These are phyloP conservation scores for Nomada flava DNA, from an alignment of 2,888 invertebrate genomes.

Conservation along the genomic window DNA sequence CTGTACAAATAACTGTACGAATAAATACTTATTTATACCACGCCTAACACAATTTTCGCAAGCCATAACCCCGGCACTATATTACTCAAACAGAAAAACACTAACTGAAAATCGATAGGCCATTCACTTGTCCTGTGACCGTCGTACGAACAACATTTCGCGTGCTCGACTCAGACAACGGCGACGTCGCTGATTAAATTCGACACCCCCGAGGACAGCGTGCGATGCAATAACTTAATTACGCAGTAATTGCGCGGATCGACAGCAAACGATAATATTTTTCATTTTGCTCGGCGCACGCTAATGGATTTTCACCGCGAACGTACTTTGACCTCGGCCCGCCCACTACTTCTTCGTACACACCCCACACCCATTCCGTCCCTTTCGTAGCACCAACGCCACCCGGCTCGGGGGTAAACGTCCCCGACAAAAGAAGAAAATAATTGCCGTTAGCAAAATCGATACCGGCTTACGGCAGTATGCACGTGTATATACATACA, in stretches of 20 bases:
- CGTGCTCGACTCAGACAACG: neutral
- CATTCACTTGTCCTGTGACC: too few species aligned
- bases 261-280: conserved; percentile 37
- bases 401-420: conserved; percentile 59
- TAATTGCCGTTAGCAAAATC: conserved; percentile 72
- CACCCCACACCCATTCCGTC: conserved; percentile 13
- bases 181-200: conserved; percentile 9
- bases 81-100: too few species aligned
- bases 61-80: too few species aligned
- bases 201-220: conserved; percentile 36
- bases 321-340: conserved; percentile 69
- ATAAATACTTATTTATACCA: too few species aligned
- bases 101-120: too few species aligned
- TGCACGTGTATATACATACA: neutral
- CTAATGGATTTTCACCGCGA: conserved; percentile 68
- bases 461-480: conserved; percentile 53
- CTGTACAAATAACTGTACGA: too few species aligned
- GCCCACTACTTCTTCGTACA: neutral
- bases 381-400: conserved; percentile 17
- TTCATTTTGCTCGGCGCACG: conserved; percentile 39
- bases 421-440: conserved; percentile 71
- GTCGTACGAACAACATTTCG: too few species aligned
- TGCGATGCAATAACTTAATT: conserved; percentile 56
- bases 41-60: too few species aligned
- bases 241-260: conserved; percentile 60